Evolutionary conservation across 2,888 invertebrate species (phyloP).

Genomic region (Brachypterus glaber): DNA sequence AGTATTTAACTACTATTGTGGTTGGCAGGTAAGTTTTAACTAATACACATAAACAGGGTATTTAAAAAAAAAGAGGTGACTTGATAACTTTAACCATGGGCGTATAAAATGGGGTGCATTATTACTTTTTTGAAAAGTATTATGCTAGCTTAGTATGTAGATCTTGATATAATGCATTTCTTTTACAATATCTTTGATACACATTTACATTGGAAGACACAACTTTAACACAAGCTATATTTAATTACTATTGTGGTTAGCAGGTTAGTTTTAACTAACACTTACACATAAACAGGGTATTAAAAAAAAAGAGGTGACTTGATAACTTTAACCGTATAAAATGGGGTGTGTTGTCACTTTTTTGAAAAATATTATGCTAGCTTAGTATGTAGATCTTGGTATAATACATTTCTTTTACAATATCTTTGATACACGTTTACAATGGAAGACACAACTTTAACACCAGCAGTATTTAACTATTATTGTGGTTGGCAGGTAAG

Average conservation of each 20-base stretch:
- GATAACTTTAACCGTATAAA: too few relatives aligned
- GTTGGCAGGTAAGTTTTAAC: too few relatives aligned
- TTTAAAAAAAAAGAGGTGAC: too few relatives aligned
- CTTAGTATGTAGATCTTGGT: constrained; percentile 57
- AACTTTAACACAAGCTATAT: constrained; percentile 63
- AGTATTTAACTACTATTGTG: too few relatives aligned
- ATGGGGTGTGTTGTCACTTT: neutral
- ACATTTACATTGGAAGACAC: constrained; percentile 61
- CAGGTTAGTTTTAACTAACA: constrained; percentile 50
- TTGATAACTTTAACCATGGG: too few relatives aligned
- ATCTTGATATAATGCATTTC: constrained; percentile 60
- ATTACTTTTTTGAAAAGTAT: too few relatives aligned
- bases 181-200: constrained; percentile 66
- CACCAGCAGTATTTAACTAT: constrained; percentile 66
- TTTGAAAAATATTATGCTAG: constrained; percentile 63
- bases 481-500: constrained; percentile 71
- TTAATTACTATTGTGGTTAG: constrained; percentile 75
- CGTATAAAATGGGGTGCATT: too few relatives aligned
- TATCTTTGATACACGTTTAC: constrained; percentile 67
- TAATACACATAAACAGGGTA: too few relatives aligned
- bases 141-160: constrained; percentile 61
- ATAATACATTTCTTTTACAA: constrained; percentile 60
- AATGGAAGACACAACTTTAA: constrained; percentile 62
- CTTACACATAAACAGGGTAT: neutral
- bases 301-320: too few relatives aligned